Evolutionary conservation across 2,113 vertebrate species (phyloP), one percentile per base, ranked within the genome.

Genomic region (Tragelaphus buxtoni): DNA sequence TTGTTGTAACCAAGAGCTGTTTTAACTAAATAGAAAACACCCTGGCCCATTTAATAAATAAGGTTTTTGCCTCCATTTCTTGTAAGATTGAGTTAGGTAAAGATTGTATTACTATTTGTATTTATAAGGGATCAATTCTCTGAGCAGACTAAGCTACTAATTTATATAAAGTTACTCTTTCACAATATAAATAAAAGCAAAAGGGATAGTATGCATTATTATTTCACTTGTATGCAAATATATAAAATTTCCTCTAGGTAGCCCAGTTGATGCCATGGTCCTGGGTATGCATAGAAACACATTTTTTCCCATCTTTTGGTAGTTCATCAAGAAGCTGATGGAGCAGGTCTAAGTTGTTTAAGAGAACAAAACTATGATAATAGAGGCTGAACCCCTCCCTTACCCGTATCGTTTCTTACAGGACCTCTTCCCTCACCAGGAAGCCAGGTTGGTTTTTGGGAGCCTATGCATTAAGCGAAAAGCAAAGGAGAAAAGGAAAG

Each of bases 151-250:
- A 95, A 95, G 17, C 61, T 17, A 56, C 61, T 88, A 58, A 96
- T 97, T 96, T 96, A 76, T 74, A 93, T 93, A 84, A 85, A 93
- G 60, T 93, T 88, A 72, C 69, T 92, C 39, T 96, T 97, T 97
- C 10, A 30, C n/a, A 96, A 81, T 9, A 22, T 81, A 90, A 90
- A 20, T 79, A 90, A 94, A 93, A 95, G 56, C 51, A 96, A 94
- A 91, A 93, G 81, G 35, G 24, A 61, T 69, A 85, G 32, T 72
- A n/a, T 77, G 30, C 16, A 20, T 95, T 93, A 47, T 74, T 91
- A 84, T 84, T 88, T 24, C 17, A 87, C 91, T 83, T 84, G 28
- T 49, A 84, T 91, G 61, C 89, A 96, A 95, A 94, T 39, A 47
- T 45, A 4, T 87, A 90, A 95, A 93, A 91, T 61, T 90, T 82